Evolutionary conservation across 2,888 invertebrate species (phyloP).

Genomic region (Quadroppia sp.): DNA sequence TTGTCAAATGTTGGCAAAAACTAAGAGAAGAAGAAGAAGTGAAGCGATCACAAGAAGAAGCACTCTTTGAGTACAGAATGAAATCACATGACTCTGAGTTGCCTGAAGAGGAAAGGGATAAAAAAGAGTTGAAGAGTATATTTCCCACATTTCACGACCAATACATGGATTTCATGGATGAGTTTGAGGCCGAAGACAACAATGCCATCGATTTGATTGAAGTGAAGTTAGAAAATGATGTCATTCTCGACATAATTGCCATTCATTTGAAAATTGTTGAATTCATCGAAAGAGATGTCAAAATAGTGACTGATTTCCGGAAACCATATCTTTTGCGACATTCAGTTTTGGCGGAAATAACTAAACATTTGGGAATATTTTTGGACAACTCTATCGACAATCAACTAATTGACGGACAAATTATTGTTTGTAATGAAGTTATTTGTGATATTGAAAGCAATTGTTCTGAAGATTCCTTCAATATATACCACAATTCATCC

Average conservation of each 20-base stretch:
- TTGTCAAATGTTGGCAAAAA: constrained; percentile 40
- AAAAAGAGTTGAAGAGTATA: constrained; percentile 51
- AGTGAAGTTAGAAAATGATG: neutral
- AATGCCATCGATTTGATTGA: neutral
- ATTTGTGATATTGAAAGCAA: neutral
- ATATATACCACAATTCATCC: constrained; percentile 81
- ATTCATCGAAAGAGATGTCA: neutral
- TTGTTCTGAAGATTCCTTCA: constrained; percentile 50
- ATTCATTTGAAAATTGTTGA: constrained; percentile 33
- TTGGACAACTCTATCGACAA: constrained; percentile 45
- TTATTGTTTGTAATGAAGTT: constrained; percentile 46
- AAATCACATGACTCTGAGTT: constrained; percentile 51
- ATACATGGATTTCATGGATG: constrained; percentile 51
- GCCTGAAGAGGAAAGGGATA: constrained; percentile 52
- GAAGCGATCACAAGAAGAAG: constrained; percentile 69
- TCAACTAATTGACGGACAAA: constrained; percentile 50
- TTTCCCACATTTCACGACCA: constrained; percentile 55
- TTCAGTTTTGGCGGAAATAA: constrained; percentile 24
- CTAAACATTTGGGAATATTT: constrained; percentile 28
- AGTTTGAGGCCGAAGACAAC: constrained; percentile 19
- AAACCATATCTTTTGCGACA: constrained; percentile 38
- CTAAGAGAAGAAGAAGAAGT: constrained; percentile 56
- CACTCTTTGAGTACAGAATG: constrained; percentile 57
- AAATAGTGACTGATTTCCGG: neutral
- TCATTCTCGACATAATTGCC: constrained; percentile 19